phyloP scores from a whole-genome alignment of 2,888 invertebrate genomes.

The Eurytoma californica region DNA sequence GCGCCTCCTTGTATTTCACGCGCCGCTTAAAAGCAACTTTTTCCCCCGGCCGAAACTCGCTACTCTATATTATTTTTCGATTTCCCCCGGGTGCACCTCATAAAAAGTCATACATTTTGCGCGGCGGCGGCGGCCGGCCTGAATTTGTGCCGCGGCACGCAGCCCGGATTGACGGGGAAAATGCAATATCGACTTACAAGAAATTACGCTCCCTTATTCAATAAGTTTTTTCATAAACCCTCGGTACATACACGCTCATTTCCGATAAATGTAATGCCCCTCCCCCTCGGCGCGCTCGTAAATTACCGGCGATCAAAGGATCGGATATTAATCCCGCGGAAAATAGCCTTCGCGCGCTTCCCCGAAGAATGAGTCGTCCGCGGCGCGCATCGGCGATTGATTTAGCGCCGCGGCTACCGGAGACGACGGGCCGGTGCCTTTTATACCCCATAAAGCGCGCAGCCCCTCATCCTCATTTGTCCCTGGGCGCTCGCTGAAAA shows the following conservation, averaged over 20 bases:
- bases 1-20: not conserved
- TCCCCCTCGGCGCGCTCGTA: not conserved
- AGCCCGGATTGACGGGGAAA: not conserved
- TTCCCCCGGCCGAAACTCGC: not conserved
- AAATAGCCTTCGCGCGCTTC: not conserved
- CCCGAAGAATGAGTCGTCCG: not conserved
- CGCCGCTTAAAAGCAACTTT: not conserved
- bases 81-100: conserved; percentile 38
- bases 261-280: not conserved
- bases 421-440: not conserved
- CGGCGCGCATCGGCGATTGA: conserved; percentile 6
- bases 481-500: not conserved
- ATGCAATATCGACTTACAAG: conserved; percentile 29
- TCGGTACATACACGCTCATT: not conserved
- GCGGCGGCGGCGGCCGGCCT: not conserved
- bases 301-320: not conserved
- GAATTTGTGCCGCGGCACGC: not conserved
- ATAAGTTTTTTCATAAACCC: conserved; percentile 39
- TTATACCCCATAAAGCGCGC: conserved; percentile 2
- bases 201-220: conserved; percentile 12
- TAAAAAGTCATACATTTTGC: conserved; percentile 10
- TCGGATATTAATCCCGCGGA: not conserved
- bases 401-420: conserved; percentile 11
- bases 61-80: conserved; percentile 38
- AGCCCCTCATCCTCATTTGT: not conserved